Evolutionary conservation across 1,140 invertebrate genomes (phyloP).

Genomic region (Anastrepha ludens): DNA sequence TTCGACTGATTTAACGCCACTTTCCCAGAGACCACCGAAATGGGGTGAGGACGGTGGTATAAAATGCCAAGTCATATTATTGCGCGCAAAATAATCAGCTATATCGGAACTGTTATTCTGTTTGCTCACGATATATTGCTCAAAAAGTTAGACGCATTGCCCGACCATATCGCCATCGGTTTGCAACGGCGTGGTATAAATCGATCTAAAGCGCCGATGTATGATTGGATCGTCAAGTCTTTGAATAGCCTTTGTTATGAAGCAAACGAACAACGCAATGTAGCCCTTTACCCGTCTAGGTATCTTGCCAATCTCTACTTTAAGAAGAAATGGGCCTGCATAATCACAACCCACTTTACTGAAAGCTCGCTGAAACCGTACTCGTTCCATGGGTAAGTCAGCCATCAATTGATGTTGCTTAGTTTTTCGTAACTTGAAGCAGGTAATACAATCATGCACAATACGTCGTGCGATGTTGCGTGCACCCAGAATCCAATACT

Average conservation of each 20-base stretch:
- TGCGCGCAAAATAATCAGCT: not conserved
- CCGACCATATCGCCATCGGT: not conserved
- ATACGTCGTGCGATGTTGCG: slow-evolving; percentile 60
- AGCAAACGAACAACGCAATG: slow-evolving; percentile 63
- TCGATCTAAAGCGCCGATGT: not conserved
- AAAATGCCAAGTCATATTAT: not conserved
- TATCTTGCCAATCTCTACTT: not conserved
- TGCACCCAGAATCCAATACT: slow-evolving; percentile 66
- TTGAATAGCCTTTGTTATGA: slow-evolving; percentile 58
- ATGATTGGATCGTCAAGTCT: slow-evolving; percentile 4
- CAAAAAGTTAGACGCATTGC: not conserved
- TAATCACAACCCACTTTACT: slow-evolving; percentile 66
- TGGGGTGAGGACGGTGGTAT: not conserved
- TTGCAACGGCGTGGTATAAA: not conserved
- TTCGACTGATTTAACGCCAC: not conserved
- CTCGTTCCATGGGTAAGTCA: slow-evolving; percentile 62
- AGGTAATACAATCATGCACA: slow-evolving; percentile 67
- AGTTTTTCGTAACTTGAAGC: slow-evolving; percentile 61
- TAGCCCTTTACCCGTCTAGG: slow-evolving; percentile 60
- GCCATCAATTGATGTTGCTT: slow-evolving; percentile 67
- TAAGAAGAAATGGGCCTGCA: slow-evolving; percentile 62
- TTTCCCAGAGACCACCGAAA: not conserved
- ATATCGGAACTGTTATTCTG: not conserved
- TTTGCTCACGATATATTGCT: not conserved
- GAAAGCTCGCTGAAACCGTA: slow-evolving; percentile 63